These are phyloP conservation scores for Gopherus evgoodei DNA, from an alignment of 2,113 vertebrate genomes.

Conservation along the genomic window DNA sequence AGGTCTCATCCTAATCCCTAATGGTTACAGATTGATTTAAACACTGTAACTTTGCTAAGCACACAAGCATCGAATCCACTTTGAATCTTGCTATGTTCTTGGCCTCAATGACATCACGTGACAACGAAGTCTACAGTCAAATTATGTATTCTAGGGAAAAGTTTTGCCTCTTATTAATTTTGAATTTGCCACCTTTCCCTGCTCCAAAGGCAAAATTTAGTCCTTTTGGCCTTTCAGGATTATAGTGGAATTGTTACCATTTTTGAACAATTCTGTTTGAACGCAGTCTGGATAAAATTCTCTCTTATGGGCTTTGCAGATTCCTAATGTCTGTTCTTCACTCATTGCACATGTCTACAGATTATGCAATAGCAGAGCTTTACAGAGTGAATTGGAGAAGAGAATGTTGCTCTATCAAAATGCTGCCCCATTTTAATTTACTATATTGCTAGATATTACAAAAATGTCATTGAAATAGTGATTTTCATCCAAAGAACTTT, in stretches of 20 bases:
- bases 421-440: constrained; percentile 17
- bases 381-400: not conserved
- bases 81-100: not conserved
- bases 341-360: not conserved
- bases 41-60: not conserved
- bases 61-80: not conserved
- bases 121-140: not conserved
- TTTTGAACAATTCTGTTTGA: not conserved
- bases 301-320: not conserved
- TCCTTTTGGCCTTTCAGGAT: accelerated
- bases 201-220: not conserved
- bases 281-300: not conserved
- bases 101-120: not conserved
- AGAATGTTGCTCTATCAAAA: not conserved
- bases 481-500: not conserved
- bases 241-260: not conserved
- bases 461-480: not conserved
- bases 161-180: not conserved
- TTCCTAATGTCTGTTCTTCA: not conserved
- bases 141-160: not conserved
- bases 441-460: not conserved
- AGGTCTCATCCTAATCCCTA: not conserved
- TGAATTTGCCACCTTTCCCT: not conserved
- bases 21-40: not conserved
- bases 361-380: not conserved